Percentiles rank a stretch among this genome's conserved stretches.
These are phyloP conservation scores for Hydractinia symbiolongicarpus DNA, from an alignment of 30 jellyfish, hydroid and myxozoan species.

Conservation along the genomic window DNA sequence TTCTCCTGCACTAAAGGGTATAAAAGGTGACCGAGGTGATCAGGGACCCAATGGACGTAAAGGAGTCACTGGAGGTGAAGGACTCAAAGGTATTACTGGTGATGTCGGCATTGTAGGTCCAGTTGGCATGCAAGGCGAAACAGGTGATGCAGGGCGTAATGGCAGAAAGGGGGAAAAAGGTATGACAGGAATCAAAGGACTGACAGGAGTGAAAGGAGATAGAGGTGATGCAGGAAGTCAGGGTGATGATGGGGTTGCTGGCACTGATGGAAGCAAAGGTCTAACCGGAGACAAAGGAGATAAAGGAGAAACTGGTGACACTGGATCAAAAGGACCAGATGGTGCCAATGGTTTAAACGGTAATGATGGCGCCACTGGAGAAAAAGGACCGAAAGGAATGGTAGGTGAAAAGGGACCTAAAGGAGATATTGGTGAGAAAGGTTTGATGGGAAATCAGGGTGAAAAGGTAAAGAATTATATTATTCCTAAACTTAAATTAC, in stretches of 20 bases:
- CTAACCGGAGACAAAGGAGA: slow-evolving; percentile 2
- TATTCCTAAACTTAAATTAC: too few species aligned
- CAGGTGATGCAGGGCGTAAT: not conserved
- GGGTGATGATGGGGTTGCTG: not conserved
- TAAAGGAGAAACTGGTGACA: slow-evolving; percentile 20
- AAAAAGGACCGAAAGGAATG: not conserved
- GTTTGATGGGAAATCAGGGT: too few species aligned
- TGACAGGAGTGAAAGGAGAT: not conserved
- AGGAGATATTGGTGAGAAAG: not conserved
- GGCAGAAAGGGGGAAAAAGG: not conserved
- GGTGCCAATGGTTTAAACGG: slow-evolving; percentile 12
- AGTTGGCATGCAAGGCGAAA: not conserved
- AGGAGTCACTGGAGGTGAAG: not conserved
- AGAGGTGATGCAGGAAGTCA: not conserved
- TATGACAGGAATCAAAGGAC: not conserved
- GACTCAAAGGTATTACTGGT: not conserved
- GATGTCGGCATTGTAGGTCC: not conserved
- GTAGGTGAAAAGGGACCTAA: not conserved
- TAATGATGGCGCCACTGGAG: not conserved
- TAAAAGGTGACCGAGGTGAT: slow-evolving; percentile 3
- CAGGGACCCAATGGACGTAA: slow-evolving; percentile 20
- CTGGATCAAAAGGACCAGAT: slow-evolving; percentile 2
- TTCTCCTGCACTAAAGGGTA: not conserved
- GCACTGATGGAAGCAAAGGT: not conserved
- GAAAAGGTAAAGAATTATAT: too few species aligned